Base-by-base conservation (phyloP, 2,888 invertebrate species). In the Cataglyphis cursor region DNA sequence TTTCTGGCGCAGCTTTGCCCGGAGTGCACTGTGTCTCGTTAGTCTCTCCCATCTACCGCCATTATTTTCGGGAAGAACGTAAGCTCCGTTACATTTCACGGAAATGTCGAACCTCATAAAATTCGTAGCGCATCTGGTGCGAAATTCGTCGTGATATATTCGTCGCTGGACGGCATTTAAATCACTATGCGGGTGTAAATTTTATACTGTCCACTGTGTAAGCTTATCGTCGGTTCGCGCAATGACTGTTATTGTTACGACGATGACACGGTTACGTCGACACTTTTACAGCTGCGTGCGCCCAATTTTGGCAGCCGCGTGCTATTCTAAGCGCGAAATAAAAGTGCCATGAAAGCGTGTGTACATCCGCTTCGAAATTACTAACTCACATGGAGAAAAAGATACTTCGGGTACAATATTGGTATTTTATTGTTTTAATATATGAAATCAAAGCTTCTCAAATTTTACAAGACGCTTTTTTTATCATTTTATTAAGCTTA, bases 131-230 rank as follows among this genome's bases (percentile, higher is more conserved):
- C 78, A 44, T 72, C 61, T 74, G 72, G 31, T 1, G 28, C 28
- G 4, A 38, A 66, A 85, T 74, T 73, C 68, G 35, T 59, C 54
- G 61, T 61, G 59, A 70, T 76, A 73, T n/a, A 74, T 72, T 72
- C 75, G 10, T 59, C 61, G 41, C 24, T 24, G 65, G n/a, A 24
- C 31, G 35, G 64, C 68, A 86, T 89, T 89, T 89, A 86, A 86
- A 88, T 87, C 87, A 76, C 72, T 85, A 59, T 61, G 83, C 31
- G 70, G 64, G 28, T 83, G 75, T 84, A 86, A 86, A 87, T 90
- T 86, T 90, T 87, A 83, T 81, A 78, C 82, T 73, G 54, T 64
- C 61, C 54, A 41, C 41, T 21, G 51, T 78, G 84, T 75, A 74
- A 81, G 73, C 84, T 86, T 87, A 86, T 86, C 86, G 84, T 82